These are phyloP conservation scores for Hydrolagus affinis DNA, from an alignment of 2,113 vertebrate genomes.

Conservation along the genomic window DNA sequence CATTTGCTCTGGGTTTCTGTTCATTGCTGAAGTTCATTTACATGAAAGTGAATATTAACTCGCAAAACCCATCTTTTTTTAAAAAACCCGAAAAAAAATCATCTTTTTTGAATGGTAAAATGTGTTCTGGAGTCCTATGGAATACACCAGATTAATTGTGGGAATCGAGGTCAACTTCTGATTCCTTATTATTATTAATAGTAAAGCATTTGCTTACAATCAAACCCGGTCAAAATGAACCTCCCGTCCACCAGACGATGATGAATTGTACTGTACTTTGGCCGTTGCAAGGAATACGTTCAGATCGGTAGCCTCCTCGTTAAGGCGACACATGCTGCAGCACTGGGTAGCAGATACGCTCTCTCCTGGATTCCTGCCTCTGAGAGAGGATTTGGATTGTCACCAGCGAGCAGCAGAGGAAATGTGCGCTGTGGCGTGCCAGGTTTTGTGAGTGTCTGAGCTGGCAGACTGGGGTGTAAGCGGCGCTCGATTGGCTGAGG, in stretches of 20 bases:
- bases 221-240: background rate
- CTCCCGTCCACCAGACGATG: background rate
- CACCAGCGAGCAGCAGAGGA: background rate
- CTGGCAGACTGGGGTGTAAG: background rate
- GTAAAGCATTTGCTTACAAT: conserved; percentile 7
- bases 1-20: too few species aligned
- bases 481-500: background rate
- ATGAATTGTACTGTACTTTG: background rate
- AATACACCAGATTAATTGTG: conserved; percentile 11
- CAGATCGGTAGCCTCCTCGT: background rate
- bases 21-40: too few species aligned
- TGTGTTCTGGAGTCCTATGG: too few species aligned
- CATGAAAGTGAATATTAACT: too few species aligned
- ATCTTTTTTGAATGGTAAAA: too few species aligned
- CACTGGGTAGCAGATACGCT: background rate
- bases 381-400: background rate
- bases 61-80: too few species aligned
- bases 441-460: background rate
- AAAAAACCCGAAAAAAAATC: too few species aligned
- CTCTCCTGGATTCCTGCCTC: background rate
- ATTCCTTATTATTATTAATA: background rate
- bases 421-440: background rate
- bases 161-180: background rate
- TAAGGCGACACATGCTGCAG: background rate
- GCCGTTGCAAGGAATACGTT: background rate